These are phyloP conservation scores for Empis livida DNA, from an alignment of 2,888 invertebrate species.

Conservation along the genomic window DNA sequence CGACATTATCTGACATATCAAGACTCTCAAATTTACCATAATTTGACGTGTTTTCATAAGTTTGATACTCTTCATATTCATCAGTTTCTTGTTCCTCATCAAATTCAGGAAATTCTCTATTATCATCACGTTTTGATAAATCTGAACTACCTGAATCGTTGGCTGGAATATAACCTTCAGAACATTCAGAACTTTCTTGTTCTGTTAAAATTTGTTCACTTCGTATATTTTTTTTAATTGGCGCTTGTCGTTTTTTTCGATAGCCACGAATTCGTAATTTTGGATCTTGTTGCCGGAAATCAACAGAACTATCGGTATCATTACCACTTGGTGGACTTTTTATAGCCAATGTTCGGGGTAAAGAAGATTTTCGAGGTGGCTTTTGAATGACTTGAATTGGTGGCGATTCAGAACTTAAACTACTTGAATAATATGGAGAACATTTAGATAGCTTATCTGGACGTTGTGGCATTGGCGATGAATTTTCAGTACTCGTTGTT, in stretches of 20 bases:
- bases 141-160: constrained; percentile 50
- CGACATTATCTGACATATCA: constrained; percentile 49
- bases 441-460: constrained; percentile 48
- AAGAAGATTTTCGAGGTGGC: constrained; percentile 49
- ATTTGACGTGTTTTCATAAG: constrained; percentile 25
- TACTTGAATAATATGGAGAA: constrained; percentile 63
- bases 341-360: constrained; percentile 45
- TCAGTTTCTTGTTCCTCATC: constrained; percentile 37
- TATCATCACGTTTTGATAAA: constrained; percentile 41
- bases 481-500: constrained; percentile 33
- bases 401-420: constrained; percentile 59
- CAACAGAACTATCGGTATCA: constrained; percentile 58
- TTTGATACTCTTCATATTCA: constrained; percentile 44
- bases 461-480: constrained; percentile 30
- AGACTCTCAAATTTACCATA: constrained; percentile 42
- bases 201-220: constrained; percentile 30
- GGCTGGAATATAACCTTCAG: constrained; percentile 55
- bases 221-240: constrained; percentile 30
- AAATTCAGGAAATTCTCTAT: constrained; percentile 31
- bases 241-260: constrained; percentile 48
- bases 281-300: constrained; percentile 49
- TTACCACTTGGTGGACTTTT: constrained; percentile 63
- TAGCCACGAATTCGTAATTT: constrained; percentile 55
- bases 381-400: constrained; percentile 49
- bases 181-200: constrained; percentile 50